Evolutionary conservation across 2,888 invertebrate species (phyloP).

Genomic region (Amphipyra berbera): DNA sequence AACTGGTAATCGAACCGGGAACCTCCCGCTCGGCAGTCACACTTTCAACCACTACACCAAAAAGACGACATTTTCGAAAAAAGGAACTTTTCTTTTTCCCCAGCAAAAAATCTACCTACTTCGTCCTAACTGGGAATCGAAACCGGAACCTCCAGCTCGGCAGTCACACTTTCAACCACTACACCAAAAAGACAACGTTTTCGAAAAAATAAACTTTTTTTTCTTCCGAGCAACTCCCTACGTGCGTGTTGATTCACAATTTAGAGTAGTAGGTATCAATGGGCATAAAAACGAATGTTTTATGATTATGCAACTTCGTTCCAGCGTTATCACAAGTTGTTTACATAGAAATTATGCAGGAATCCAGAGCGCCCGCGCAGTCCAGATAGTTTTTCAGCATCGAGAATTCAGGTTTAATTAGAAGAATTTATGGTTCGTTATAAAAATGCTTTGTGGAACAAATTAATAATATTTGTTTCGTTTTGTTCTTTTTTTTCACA

Average conservation of each 20-base stretch:
- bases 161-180: not conserved
- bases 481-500: too few species aligned
- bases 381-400: constrained; percentile 41
- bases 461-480: not conserved
- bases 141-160: too few species aligned
- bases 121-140: too few species aligned
- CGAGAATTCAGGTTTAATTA: constrained; percentile 36
- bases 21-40: too few species aligned
- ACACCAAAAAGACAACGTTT: not conserved
- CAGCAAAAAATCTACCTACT: too few species aligned
- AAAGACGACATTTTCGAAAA: too few species aligned
- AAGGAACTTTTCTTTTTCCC: too few species aligned
- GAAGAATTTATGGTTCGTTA: constrained; percentile 8
- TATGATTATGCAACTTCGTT: constrained; percentile 50
- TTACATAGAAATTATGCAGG: constrained; percentile 55
- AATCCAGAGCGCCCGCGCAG: constrained; percentile 27
- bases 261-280: constrained; percentile 43
- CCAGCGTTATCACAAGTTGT: constrained; percentile 39
- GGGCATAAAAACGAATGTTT: constrained; percentile 50
- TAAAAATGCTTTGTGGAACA: not conserved
- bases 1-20: too few species aligned
- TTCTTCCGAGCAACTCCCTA: not conserved
- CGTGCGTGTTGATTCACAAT: constrained; percentile 50
- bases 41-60: too few species aligned
- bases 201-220: not conserved